Conservation (phyloP, 2,797 vertebrate species). For the Melanitta fusca region DNA sequence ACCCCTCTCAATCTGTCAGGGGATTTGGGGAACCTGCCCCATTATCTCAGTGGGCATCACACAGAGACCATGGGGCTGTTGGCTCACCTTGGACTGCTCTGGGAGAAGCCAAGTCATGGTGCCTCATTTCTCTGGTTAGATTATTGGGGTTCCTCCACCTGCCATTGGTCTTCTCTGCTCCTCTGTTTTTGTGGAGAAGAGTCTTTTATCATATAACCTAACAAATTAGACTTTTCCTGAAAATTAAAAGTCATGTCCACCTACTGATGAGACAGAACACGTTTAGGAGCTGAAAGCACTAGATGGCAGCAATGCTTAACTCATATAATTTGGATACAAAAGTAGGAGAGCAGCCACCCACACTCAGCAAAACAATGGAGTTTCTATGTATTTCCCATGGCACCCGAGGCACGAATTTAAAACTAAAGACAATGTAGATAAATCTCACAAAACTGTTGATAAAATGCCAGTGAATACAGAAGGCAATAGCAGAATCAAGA, state of each 20-base stretch:
- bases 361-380: not conserved
- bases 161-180: too few relatives aligned
- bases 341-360: not conserved
- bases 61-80: too few relatives aligned
- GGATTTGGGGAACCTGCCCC: too few relatives aligned
- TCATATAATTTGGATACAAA: not conserved
- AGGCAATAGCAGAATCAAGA: not conserved
- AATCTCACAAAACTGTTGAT: not conserved
- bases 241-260: not conserved
- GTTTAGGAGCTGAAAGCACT: not conserved
- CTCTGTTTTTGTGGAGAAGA: too few relatives aligned
- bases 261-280: not conserved
- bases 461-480: not conserved
- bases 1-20: too few relatives aligned
- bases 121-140: too few relatives aligned
- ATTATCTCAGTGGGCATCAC: too few relatives aligned
- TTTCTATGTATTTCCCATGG: not conserved
- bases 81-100: too few relatives aligned
- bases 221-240: not conserved
- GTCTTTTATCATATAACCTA: too few relatives aligned
- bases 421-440: not conserved
- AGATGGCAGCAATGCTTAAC: not conserved
- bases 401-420: not conserved
- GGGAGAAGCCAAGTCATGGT: too few relatives aligned
- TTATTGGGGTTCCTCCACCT: too few relatives aligned